Conservation (phyloP, 2,797 vertebrate species). For the Nasua narica region DNA sequence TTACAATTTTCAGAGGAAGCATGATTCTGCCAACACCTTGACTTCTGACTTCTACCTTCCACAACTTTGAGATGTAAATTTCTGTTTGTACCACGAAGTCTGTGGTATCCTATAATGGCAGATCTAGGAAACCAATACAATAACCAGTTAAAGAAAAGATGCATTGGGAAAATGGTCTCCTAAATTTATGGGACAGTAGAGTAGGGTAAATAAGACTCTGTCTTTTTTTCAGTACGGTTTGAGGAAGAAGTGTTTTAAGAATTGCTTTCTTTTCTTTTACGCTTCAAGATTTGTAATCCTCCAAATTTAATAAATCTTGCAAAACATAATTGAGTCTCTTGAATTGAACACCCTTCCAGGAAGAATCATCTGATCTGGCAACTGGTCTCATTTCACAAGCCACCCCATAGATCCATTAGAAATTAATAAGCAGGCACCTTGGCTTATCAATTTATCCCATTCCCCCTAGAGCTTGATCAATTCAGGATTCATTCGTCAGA, state of each 20-base stretch:
- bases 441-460: neutral
- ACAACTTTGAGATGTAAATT: neutral
- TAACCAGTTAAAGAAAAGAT: neutral
- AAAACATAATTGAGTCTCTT: neutral
- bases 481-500: neutral
- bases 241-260: neutral
- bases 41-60: neutral
- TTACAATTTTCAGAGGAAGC: neutral
- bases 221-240: neutral
- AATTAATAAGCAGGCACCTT: neutral
- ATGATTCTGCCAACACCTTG: fast-evolving
- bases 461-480: neutral
- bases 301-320: neutral
- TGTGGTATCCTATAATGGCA: neutral
- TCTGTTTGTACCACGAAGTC: neutral
- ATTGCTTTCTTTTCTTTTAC: neutral
- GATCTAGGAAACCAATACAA: neutral
- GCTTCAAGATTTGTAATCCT: neutral
- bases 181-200: neutral
- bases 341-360: neutral
- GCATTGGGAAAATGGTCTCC: neutral
- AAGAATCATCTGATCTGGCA: neutral
- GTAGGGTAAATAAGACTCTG: neutral
- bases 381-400: neutral
- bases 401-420: neutral